These are phyloP conservation scores for Hippocampus kuda DNA, from an alignment of 2,797 vertebrate species.

Conservation along the genomic window DNA sequence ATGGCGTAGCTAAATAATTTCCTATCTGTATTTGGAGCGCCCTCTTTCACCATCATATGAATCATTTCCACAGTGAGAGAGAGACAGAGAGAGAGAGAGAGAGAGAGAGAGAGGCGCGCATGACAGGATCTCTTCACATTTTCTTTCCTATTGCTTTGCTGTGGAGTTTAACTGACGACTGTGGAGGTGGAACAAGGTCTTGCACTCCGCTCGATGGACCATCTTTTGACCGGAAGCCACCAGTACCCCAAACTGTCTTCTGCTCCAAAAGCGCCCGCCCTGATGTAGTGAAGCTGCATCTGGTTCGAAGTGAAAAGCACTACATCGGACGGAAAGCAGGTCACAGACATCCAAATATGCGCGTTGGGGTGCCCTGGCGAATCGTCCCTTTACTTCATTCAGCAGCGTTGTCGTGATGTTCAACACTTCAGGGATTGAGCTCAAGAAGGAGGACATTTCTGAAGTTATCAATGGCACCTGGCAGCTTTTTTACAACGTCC, in stretches of 20 bases:
- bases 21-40: background rate
- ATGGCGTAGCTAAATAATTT: background rate
- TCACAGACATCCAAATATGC: constrained; percentile 57
- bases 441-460: constrained; percentile 56
- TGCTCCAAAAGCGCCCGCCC: background rate
- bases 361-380: constrained; percentile 61
- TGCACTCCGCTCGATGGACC: background rate
- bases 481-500: constrained; percentile 50
- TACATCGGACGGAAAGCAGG: constrained; percentile 33
- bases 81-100: background rate
- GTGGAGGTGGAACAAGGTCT: background rate
- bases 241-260: background rate
- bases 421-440: constrained; percentile 66
- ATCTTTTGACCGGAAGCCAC: background rate
- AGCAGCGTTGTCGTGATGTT: constrained; percentile 65
- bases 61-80: background rate
- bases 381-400: constrained; percentile 51
- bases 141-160: background rate
- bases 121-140: background rate
- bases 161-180: background rate
- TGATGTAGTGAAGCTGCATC: constrained; percentile 15
- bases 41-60: background rate
- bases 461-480: constrained; percentile 67
- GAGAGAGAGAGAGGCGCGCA: background rate
- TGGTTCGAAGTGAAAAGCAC: constrained; percentile 24